phyloP scores from a whole-genome alignment of 92 coral and sea anemone genomes.

The Zoanthus gigantus region DNA sequence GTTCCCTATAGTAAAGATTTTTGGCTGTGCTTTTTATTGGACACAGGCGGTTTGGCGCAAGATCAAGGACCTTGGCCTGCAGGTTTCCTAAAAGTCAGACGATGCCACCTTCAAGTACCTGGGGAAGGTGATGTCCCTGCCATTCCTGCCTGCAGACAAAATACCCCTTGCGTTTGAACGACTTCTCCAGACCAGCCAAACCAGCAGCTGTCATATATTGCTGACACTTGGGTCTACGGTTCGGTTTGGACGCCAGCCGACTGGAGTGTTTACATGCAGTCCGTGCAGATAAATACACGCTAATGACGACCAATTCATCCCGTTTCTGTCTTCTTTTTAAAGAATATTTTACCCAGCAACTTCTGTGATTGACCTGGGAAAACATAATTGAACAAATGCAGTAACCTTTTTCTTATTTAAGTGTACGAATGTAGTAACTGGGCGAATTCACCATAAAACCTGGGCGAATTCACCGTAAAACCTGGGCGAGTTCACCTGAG shows the following conservation, averaged over 20 bases:
- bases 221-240: constrained; percentile 16
- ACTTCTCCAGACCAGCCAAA: background rate
- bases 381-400: too few species aligned
- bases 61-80: constrained; percentile 11
- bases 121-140: background rate
- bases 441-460: too few species aligned
- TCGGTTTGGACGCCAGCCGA: constrained; percentile 2
- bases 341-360: too few species aligned
- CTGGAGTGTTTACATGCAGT: background rate
- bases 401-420: too few species aligned
- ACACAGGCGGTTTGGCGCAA: constrained; percentile 3
- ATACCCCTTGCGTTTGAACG: background rate
- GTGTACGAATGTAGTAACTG: too few species aligned
- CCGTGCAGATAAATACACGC: too few species aligned
- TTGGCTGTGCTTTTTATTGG: background rate
- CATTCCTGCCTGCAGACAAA: constrained; percentile 3
- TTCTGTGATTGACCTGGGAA: too few species aligned
- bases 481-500: too few species aligned
- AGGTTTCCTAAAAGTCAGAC: background rate
- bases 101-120: constrained; percentile 8
- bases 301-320: too few species aligned
- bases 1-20: background rate
- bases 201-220: background rate
- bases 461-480: too few species aligned
- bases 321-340: too few species aligned